These are phyloP conservation scores for Cyanistes caeruleus DNA, from an alignment of 2,113 vertebrate species.

Conservation along the genomic window DNA sequence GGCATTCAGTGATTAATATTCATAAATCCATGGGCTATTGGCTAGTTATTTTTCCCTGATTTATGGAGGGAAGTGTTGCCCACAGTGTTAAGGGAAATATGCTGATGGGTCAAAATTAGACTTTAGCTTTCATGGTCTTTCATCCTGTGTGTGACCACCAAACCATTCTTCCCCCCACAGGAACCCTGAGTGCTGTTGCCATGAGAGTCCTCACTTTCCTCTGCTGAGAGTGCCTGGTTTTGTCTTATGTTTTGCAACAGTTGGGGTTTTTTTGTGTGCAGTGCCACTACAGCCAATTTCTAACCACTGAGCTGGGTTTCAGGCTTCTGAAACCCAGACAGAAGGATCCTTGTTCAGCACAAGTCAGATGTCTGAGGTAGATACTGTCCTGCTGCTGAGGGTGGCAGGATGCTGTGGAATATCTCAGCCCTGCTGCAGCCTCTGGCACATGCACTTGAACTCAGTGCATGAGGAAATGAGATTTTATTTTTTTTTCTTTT, in stretches of 20 bases:
- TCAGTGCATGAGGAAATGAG: background rate
- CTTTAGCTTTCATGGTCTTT: background rate
- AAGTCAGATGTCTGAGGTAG: slow-evolving; percentile 18
- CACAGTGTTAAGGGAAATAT: slow-evolving; percentile 3
- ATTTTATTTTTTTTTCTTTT: background rate
- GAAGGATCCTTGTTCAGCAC: slow-evolving; percentile 13
- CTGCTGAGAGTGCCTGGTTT: background rate
- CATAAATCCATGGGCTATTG: background rate
- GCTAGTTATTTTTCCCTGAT: background rate
- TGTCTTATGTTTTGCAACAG: background rate
- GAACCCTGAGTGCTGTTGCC: background rate
- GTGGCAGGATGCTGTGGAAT: background rate
- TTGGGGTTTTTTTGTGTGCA: background rate
- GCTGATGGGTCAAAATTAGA: background rate
- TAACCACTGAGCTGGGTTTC: background rate
- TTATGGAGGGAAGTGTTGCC: background rate
- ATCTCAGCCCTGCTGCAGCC: background rate
- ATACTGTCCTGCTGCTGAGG: background rate
- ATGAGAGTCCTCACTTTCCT: background rate
- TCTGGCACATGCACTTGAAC: background rate
- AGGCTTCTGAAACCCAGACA: slow-evolving; percentile 17
- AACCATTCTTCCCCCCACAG: slow-evolving; percentile 7
- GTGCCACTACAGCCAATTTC: background rate
- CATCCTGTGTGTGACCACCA: slow-evolving; percentile 29
- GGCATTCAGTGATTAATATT: slow-evolving; percentile 18